Conservation (phyloP, 2,797 vertebrate genomes). For the Protonibea diacanthus region DNA sequence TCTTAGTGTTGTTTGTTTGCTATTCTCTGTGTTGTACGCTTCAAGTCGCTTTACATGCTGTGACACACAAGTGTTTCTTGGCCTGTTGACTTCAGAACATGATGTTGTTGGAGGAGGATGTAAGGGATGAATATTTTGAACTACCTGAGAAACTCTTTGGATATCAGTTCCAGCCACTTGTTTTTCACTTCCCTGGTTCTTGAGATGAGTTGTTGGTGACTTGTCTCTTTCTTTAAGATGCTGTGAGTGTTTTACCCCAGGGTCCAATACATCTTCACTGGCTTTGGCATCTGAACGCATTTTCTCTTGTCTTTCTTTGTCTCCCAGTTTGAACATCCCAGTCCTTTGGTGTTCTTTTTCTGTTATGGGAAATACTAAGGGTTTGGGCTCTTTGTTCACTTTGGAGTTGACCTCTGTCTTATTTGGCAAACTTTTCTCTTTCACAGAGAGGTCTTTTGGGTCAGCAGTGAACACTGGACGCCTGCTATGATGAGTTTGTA, state of each 20-base stretch:
- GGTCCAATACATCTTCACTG: slow-evolving; percentile 27
- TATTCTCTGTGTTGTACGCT: slow-evolving; percentile 21
- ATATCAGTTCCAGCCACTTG: slow-evolving; percentile 5
- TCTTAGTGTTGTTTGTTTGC: neutral
- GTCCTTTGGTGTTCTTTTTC: slow-evolving; percentile 80
- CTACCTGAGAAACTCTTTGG: slow-evolving; percentile 23
- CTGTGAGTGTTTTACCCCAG: slow-evolving; percentile 16
- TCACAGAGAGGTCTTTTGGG: slow-evolving; percentile 54
- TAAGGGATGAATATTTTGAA: slow-evolving; percentile 24
- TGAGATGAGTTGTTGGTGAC: slow-evolving; percentile 20
- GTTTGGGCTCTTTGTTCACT: slow-evolving; percentile 74
- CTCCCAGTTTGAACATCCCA: slow-evolving; percentile 82
- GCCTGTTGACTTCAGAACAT: slow-evolving; percentile 20
- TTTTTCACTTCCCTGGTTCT: slow-evolving; percentile 24
- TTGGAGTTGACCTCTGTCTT: slow-evolving; percentile 64
- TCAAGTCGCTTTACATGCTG: slow-evolving; percentile 25
- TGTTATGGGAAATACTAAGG: slow-evolving; percentile 74
- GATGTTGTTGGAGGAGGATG: slow-evolving; percentile 28
- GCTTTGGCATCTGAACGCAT: slow-evolving; percentile 41
- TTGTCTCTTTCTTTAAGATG: slow-evolving; percentile 36
- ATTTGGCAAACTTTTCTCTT: slow-evolving; percentile 63
- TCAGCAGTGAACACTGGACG: slow-evolving; percentile 75
- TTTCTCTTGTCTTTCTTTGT: slow-evolving; percentile 76
- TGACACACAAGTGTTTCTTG: slow-evolving; percentile 26
- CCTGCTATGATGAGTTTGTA: slow-evolving; percentile 77